Evolutionary conservation across 2,888 invertebrate species (phyloP).

Genomic region (Eumerus sabulonum): DNA sequence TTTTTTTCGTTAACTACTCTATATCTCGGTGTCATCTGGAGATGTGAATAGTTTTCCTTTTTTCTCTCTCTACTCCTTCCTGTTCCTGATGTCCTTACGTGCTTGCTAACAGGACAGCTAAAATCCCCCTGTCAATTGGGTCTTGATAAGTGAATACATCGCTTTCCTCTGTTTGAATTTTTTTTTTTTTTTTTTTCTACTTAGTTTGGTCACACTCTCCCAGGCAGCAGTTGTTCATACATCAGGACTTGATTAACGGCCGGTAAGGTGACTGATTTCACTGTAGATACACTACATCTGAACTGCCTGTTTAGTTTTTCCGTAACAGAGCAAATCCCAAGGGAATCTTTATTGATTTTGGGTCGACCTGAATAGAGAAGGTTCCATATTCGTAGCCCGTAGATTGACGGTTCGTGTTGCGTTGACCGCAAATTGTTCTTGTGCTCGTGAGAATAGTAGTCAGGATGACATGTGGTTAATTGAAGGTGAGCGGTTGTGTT

Average conservation of each 20-base stretch:
- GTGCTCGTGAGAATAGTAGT: constrained; percentile 12
- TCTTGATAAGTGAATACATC: constrained; percentile 62
- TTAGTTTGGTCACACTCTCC: too few species aligned
- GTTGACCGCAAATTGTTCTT: constrained; percentile 36
- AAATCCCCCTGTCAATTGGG: constrained; percentile 51
- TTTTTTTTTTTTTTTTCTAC: too few species aligned
- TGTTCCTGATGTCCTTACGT: background rate
- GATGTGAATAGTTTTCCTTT: constrained; percentile 9
- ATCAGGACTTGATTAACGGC: constrained; percentile 59
- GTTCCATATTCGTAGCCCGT: background rate
- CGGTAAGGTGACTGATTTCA: constrained; percentile 23
- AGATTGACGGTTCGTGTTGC: constrained; percentile 5
- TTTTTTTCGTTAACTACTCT: constrained; percentile 4
- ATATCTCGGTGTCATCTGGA: constrained; percentile 6
- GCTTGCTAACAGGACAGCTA: constrained; percentile 15
- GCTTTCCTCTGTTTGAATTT: too few species aligned
- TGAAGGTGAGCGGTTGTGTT: constrained; percentile 17
- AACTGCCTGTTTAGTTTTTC: constrained; percentile 54
- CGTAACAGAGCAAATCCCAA: constrained; percentile 53
- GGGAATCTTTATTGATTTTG: constrained; percentile 50
- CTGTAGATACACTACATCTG: too few species aligned
- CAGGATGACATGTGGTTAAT: constrained; percentile 25
- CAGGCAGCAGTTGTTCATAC: too few species aligned
- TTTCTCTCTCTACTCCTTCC: constrained; percentile 1
- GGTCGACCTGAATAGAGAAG: too few species aligned